Base-by-base conservation (phyloP, 2,888 invertebrate genomes). In the Malachius bipustulatus region DNA sequence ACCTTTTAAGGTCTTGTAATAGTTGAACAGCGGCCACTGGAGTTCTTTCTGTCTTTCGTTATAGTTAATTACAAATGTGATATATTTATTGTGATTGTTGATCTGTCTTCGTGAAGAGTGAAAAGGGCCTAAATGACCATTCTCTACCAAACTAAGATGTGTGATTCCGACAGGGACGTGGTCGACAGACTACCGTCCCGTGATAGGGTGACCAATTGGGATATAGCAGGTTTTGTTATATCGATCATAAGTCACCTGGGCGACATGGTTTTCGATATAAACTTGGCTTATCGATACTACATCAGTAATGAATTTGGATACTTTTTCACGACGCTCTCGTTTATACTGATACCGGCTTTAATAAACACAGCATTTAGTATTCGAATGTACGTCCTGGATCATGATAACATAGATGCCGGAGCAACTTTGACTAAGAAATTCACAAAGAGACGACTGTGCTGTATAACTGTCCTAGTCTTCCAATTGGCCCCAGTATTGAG, bases 401-500 rank as follows among this genome's bases (percentile, higher is more conserved):
- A 48, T 58, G 70, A 29, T 59, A 67, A 55, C 69, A 71, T 49
- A 65, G 69, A 49, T 47, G 59, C 49, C 59, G 65, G 48, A 58
- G 68, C 46, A 64, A 73, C 28, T 10, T 54, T 73, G 16, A 67
- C 74, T 1, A 72, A 73, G 47, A 69, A 70, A 54, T 66, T 73
- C 38, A 72, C 73, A 0, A 71, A 67, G 43, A 63, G 69, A 37
- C 67, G 69, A 49, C 63, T 70, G 51, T 63, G 75, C n/a, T 63
- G 74, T 14, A 59, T 76, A 28, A 61, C 77, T 47, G 71, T 77
- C 4, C 57, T 82, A 16, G 53, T 76, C 11, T 67, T 83, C 34
- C 82, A 82, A 62, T 66, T 83, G 57, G 81, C 82, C 2, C 82
- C 83, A 0, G 71, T 82, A 26, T 59, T 82, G 30, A 66, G 82